Conservation (phyloP, 2,888 invertebrate genomes). For the Hedychridium roseum region DNA sequence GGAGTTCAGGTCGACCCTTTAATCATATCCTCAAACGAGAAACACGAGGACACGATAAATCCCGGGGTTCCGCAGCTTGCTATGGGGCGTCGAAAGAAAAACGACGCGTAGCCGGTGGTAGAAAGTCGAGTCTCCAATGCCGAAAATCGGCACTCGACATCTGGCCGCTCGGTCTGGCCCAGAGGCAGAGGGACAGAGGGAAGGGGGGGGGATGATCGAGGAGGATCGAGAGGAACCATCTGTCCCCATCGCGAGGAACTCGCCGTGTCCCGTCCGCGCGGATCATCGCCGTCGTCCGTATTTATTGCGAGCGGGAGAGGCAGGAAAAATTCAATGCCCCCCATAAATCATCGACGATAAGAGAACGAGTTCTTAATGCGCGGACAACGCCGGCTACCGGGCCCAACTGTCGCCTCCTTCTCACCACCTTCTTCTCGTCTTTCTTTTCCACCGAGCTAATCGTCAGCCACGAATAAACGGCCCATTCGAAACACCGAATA, state of each 20-base stretch:
- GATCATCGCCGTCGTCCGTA: constrained; percentile 22
- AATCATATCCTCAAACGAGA: constrained; percentile 22
- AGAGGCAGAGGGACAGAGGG: constrained; percentile 12
- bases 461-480: too few species aligned
- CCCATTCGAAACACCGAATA: too few species aligned
- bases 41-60: constrained; percentile 32
- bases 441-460: neutral
- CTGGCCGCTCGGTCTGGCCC: constrained; percentile 22
- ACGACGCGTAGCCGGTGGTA: constrained; percentile 16
- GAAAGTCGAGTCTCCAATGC: constrained; percentile 22
- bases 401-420: constrained; percentile 7
- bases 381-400: constrained; percentile 48
- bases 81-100: constrained; percentile 23
- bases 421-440: constrained; percentile 16
- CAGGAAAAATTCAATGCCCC: constrained; percentile 46
- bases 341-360: constrained; percentile 49
- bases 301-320: constrained; percentile 42
- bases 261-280: constrained; percentile 11
- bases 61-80: constrained; percentile 11
- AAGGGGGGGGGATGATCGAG: constrained; percentile 13
- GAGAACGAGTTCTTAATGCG: constrained; percentile 51
- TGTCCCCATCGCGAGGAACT: neutral
- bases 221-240: neutral
- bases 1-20: constrained; percentile 19
- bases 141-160: constrained; percentile 25